Evolutionary conservation across 1,140 invertebrate species (phyloP), one percentile per base, ranked within the genome.

Genomic region (Leptonema lineaticorne): DNA sequence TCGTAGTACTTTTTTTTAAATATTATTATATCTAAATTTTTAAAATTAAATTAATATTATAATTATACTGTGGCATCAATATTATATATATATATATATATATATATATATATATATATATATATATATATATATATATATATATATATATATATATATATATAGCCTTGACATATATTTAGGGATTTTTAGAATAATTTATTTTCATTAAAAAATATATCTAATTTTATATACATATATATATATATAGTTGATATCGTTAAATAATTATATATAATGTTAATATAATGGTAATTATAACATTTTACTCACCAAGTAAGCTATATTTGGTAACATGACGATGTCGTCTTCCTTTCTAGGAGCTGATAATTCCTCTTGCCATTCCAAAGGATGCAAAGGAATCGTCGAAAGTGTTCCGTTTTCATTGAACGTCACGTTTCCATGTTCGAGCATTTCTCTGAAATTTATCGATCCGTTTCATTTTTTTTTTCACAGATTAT

Each of bases 311-410:
- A 96, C 94, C 85, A 96, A 76, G 74, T 96, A 83, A 6, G 94
- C 93, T 68, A 96, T 93, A 75, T 97, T 95, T 0, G 94, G 89
- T 69, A 96, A 84, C 6, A 88, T 85, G 6, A 96, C 79, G 0
- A 89, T 77, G 75, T 97, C 94, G 58, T 88, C 85, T 74, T 95
- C 89, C 53, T 85, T 84, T 29, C 85, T 78, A 0, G 89, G 90
- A 29, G 84, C 84, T 14, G 90, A 92, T 48, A 90, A 74, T 69
- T 92, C 86, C 5, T 87, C 87, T 7, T 89, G 82, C 82, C 88
- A 93, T 9, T 82, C 78, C 5, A 93, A 75, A 0, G 90, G 90
- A 80, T 92, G 90, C 2, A 77, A 75, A 0, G 90, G 90, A 1
- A 84, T 78, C 0, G 88, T 83, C 0, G 87, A 86, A 24, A 93